A percentile compares a stretch with the other conserved stretches of the same genome.
Evolutionary conservation across 2,113 vertebrate species (phyloP).

Genomic region (Cinclus cinclus): DNA sequence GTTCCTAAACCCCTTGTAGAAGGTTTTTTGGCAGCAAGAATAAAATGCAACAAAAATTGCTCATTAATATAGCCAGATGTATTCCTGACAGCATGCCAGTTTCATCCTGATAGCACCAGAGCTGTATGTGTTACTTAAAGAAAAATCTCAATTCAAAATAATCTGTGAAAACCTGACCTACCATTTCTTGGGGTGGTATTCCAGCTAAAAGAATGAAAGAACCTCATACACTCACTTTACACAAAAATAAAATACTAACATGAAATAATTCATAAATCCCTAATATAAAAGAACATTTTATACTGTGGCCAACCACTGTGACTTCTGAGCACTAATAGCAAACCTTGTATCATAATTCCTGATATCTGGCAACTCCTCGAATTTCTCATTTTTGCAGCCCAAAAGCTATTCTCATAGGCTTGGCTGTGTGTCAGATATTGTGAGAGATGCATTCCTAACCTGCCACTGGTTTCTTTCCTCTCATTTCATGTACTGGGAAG

Average conservation of each 20-base stretch:
- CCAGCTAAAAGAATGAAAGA: neutral
- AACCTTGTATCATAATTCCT: neutral
- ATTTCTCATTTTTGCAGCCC: neutral
- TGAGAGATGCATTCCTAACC: neutral
- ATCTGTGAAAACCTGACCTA: neutral
- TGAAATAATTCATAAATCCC: neutral
- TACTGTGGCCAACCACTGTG: neutral
- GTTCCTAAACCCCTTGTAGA: neutral
- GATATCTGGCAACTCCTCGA: neutral
- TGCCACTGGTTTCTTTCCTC: neutral
- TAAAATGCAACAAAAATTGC: neutral
- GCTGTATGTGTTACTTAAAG: neutral
- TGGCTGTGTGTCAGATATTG: neutral
- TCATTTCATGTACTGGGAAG: neutral
- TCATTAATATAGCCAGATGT: neutral
- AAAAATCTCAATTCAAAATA: neutral
- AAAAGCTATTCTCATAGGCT: neutral
- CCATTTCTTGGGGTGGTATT: neutral
- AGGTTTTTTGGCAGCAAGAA: neutral
- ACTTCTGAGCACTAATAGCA: neutral
- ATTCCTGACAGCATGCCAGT: neutral
- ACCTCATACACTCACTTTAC: neutral
- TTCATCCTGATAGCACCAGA: neutral
- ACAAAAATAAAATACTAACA: neutral
- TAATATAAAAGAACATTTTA: neutral